A percentile compares a stretch with the other conserved stretches of the same genome.
phyloP scores from a whole-genome alignment of 2,888 invertebrate species.

The Ichneumon xanthorius region DNA sequence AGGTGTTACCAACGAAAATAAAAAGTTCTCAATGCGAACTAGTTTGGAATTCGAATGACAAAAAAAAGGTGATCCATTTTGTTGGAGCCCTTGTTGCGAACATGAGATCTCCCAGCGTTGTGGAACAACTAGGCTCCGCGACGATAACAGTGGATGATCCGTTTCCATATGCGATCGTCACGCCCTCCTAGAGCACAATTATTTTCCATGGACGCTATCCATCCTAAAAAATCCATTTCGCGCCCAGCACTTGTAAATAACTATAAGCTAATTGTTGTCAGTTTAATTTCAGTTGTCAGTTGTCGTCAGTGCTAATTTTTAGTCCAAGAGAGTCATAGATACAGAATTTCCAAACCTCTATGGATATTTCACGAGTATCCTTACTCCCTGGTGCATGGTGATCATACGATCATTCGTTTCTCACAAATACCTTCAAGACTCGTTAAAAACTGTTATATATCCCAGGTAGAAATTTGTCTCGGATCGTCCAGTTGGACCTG shows the following conservation, averaged over 20 bases:
- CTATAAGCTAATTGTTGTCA: not conserved
- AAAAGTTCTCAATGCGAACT: no score
- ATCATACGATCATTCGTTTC: not conserved
- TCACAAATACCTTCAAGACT: not conserved
- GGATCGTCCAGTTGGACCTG: no score
- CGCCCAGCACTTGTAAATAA: not conserved
- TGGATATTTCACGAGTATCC: not conserved
- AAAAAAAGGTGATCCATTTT: constrained; percentile 1
- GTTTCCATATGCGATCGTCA: constrained; percentile 52
- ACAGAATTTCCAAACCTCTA: not conserved
- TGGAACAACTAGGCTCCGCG: not conserved
- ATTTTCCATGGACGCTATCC: constrained; percentile 40
- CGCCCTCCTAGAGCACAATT: not conserved
- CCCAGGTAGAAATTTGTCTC: no score
- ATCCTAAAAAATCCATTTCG: not conserved
- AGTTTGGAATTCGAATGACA: not conserved
- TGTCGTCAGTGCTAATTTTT: no score
- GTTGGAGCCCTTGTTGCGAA: constrained; percentile 2
- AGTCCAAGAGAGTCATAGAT: no score
- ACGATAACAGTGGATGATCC: constrained; percentile 55
- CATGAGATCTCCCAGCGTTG: not conserved
- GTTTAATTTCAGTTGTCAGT: not conserved
- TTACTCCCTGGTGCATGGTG: not conserved
- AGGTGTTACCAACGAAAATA: no score
- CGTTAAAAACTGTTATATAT: no score